phyloP scores from a whole-genome alignment of 1,140 invertebrate genomes.

The Elymnias hypermnestra region DNA sequence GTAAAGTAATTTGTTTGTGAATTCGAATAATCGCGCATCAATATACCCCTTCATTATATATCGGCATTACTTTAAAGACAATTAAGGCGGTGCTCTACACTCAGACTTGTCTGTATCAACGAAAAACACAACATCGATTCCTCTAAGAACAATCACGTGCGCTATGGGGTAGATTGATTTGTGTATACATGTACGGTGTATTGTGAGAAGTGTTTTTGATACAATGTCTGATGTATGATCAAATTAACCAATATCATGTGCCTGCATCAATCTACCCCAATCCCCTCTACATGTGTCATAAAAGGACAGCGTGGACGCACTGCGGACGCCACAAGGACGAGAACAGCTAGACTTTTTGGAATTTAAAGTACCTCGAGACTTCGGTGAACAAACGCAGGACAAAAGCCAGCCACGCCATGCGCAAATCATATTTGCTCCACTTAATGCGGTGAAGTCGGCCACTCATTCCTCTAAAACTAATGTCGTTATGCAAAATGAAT shows the following conservation, averaged over 20 bases:
- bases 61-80: conserved; percentile 15
- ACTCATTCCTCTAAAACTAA: conserved; percentile 72
- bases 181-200: conserved; percentile 24
- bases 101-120: conserved; percentile 7
- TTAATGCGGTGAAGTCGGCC: conserved; percentile 70
- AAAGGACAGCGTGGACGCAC: conserved; percentile 60
- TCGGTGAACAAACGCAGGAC: conserved; percentile 61
- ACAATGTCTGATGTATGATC: no score
- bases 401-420: conserved; percentile 68
- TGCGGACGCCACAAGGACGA: conserved; percentile 56
- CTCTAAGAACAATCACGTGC: conserved; percentile 13
- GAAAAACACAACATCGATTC: conserved; percentile 20
- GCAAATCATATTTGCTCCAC: conserved; percentile 70
- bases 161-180: conserved; percentile 28
- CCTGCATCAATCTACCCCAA: conserved; percentile 55
- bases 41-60: conserved; percentile 33
- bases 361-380: conserved; percentile 60
- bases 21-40: no score
- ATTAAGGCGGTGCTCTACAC: conserved; percentile 20
- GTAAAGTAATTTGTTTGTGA: conserved; percentile 7
- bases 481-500: conserved; percentile 54
- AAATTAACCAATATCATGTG: conserved; percentile 5
- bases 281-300: conserved; percentile 46
- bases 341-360: conserved; percentile 62
- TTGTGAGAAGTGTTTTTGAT: conserved; percentile 14